A percentile compares a stretch with the other conserved stretches of the same genome.
These are phyloP conservation scores for Drosophila pachea DNA, from an alignment of 1,140 invertebrate genomes.

Conservation along the genomic window DNA sequence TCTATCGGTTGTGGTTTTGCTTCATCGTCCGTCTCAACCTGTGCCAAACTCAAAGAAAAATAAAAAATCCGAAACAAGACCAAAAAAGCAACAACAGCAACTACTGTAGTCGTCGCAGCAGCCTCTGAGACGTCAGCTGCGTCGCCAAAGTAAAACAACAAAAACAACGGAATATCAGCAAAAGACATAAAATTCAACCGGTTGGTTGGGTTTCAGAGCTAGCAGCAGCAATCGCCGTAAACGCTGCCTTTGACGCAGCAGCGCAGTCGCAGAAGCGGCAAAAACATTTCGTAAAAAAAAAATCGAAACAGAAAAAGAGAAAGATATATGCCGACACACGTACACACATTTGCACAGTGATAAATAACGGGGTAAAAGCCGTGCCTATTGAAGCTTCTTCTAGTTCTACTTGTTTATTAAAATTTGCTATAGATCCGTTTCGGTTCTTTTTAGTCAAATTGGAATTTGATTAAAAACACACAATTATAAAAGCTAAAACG, in stretches of 20 bases:
- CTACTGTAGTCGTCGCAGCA: slow-evolving; percentile 30
- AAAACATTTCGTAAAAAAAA: slow-evolving; percentile 67
- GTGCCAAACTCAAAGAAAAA: slow-evolving; percentile 55
- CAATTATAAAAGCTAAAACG: background rate
- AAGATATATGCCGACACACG: slow-evolving; percentile 14
- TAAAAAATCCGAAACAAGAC: slow-evolving; percentile 39
- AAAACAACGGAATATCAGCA: slow-evolving; percentile 38
- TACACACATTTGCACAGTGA: slow-evolving; percentile 22
- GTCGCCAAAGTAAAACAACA: slow-evolving; percentile 30
- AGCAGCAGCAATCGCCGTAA: slow-evolving; percentile 33
- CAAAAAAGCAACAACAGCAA: slow-evolving; percentile 46
- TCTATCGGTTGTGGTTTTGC: slow-evolving; percentile 37
- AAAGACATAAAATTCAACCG: slow-evolving; percentile 75
- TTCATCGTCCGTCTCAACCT: slow-evolving; percentile 56
- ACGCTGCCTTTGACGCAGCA: slow-evolving; percentile 6
- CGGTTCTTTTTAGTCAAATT: slow-evolving; percentile 6
- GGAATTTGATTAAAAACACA: slow-evolving; percentile 1
- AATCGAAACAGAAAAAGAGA: slow-evolving; percentile 23
- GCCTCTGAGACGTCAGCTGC: slow-evolving; percentile 13
- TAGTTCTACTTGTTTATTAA: slow-evolving; percentile 49
- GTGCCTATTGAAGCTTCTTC: slow-evolving; percentile 2
- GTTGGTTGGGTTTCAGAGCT: slow-evolving; percentile 65
- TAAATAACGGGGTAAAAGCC: slow-evolving; percentile 48
- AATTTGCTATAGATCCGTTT: slow-evolving; percentile 52
- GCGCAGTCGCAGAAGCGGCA: slow-evolving; percentile 37